Percentiles rank a stretch among this genome's conserved stretches.
These are phyloP conservation scores for Colletes gigas DNA, from an alignment of 1,140 invertebrate genomes.

Conservation along the genomic window DNA sequence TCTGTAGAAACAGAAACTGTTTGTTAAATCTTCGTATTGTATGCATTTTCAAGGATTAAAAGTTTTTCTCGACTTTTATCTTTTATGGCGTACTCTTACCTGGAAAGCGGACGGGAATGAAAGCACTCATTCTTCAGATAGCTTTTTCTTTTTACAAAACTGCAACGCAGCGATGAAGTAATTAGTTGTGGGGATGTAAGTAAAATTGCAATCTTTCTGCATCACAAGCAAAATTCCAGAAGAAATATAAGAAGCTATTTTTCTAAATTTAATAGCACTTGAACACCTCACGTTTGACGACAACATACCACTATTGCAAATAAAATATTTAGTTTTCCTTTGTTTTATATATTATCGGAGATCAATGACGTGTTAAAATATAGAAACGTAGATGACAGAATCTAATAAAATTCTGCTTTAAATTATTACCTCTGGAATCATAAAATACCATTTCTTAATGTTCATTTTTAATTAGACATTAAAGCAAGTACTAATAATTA, in stretches of 20 bases:
- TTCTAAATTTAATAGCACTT: not conserved
- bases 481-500: too few species aligned
- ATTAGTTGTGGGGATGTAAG: not conserved
- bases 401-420: too few species aligned
- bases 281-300: not conserved
- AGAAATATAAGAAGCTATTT: not conserved
- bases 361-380: too few species aligned
- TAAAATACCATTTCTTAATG: too few species aligned
- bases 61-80: slow-evolving; percentile 4
- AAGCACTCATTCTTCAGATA: not conserved
- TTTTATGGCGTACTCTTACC: not conserved
- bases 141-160: not conserved
- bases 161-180: not conserved
- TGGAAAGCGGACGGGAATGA: not conserved
- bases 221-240: not conserved
- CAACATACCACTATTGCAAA: not conserved
- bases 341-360: too few species aligned
- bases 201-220: not conserved
- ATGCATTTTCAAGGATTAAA: slow-evolving; percentile 26
- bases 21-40: slow-evolving; percentile 33
- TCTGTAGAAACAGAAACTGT: slow-evolving; percentile 2
- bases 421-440: too few species aligned
- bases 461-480: too few species aligned
- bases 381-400: too few species aligned
- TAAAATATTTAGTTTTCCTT: not conserved